Percentiles rank a stretch among this genome's conserved stretches.
Evolutionary conservation across 2,113 vertebrate species (phyloP).

Genomic region (Telmatochromis bifrenatus): DNA sequence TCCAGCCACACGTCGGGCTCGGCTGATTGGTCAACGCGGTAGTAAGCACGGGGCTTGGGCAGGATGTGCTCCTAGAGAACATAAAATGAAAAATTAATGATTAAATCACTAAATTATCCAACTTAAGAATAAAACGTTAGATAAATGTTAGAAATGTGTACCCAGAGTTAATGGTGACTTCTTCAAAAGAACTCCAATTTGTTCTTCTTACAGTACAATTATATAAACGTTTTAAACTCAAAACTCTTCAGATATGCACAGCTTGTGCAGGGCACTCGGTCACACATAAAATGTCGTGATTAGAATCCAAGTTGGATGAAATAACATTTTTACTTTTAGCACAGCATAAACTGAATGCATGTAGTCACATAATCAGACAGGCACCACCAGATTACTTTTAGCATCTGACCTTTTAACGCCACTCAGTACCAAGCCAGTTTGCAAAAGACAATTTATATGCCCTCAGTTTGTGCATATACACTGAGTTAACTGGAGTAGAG

Average conservation of each 20-base stretch:
- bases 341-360: neutral
- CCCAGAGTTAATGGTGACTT: neutral
- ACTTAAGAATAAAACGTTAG: neutral
- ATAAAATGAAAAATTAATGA: neutral
- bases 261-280: neutral
- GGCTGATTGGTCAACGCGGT: conserved; percentile 74
- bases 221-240: neutral
- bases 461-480: neutral
- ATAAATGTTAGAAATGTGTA: neutral
- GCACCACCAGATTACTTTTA: neutral
- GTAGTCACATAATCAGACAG: neutral
- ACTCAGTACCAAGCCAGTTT: neutral
- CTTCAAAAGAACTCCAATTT: neutral
- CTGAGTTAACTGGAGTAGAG: neutral
- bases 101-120: neutral
- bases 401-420: neutral
- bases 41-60: conserved; percentile 76
- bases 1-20: conserved; percentile 87
- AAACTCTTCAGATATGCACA: neutral
- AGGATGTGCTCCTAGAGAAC: conserved; percentile 75
- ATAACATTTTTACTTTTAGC: neutral
- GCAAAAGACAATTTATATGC: neutral
- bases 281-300: neutral
- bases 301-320: neutral
- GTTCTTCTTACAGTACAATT: neutral